Conservation (phyloP, 2,113 vertebrate species). For the Zosterops borbonicus region DNA sequence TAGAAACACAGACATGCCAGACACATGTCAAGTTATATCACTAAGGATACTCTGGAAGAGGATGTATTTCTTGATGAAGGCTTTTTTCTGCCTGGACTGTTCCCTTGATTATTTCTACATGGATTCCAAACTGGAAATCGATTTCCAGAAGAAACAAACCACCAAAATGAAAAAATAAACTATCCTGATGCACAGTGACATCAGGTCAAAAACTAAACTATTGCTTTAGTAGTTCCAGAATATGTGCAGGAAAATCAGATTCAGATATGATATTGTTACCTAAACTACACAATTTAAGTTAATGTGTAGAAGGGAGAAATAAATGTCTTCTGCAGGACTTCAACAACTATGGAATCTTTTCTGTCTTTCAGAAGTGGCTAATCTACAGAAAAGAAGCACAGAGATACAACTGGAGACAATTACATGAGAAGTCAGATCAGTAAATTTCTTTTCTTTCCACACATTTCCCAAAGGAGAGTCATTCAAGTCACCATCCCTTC, state of each 20-base stretch:
- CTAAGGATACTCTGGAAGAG: background rate
- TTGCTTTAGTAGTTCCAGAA: background rate
- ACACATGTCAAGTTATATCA: slow-evolving; percentile 5
- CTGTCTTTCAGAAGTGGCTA: background rate
- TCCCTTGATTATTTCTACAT: background rate
- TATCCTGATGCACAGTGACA: background rate
- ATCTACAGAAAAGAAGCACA: background rate
- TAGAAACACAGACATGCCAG: slow-evolving; percentile 10
- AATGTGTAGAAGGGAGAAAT: background rate
- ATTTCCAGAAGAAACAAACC: slow-evolving; percentile 32
- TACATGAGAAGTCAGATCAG: background rate
- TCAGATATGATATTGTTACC: background rate
- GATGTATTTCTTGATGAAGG: background rate
- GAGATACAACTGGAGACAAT: background rate
- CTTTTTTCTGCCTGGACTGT: slow-evolving; percentile 1
- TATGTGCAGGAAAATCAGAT: background rate
- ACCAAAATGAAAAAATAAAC: background rate
- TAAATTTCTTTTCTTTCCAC: background rate
- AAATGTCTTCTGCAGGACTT: background rate
- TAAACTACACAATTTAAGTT: background rate
- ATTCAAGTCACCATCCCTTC: background rate
- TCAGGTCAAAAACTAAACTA: background rate
- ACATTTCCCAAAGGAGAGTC: background rate
- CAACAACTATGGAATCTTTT: background rate
- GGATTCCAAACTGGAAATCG: slow-evolving; percentile 15